phyloP scores from a whole-genome alignment of 2,797 vertebrate species.

The Protonibea diacanthus region DNA sequence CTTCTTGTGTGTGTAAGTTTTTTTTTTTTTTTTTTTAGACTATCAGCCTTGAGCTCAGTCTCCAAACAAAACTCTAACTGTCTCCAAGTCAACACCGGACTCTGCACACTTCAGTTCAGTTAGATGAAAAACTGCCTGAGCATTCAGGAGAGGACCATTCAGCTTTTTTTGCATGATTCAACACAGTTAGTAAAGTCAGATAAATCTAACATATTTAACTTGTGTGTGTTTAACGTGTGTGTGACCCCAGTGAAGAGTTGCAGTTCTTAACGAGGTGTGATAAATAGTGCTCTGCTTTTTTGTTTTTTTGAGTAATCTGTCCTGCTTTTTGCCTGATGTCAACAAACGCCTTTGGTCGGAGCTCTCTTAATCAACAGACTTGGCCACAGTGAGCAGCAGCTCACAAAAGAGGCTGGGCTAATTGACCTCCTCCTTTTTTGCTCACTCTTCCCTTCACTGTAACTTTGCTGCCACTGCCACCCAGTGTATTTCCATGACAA shows the following conservation, averaged over 20 bases:
- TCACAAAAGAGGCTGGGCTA: constrained; percentile 76
- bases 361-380: constrained; percentile 71
- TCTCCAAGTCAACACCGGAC: constrained; percentile 24
- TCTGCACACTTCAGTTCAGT: constrained; percentile 33
- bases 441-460: constrained; percentile 70
- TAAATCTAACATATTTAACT: constrained; percentile 38
- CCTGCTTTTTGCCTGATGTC: constrained; percentile 56
- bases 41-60: not conserved
- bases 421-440: constrained; percentile 63
- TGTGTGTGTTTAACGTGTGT: constrained; percentile 1
- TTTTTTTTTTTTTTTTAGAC: not conserved
- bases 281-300: constrained; percentile 34
- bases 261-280: constrained; percentile 25
- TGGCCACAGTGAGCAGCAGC: constrained; percentile 56
- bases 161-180: constrained; percentile 17
- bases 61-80: constrained; percentile 31
- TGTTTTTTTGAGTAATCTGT: constrained; percentile 37
- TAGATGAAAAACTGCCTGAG: constrained; percentile 14
- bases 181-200: constrained; percentile 35
- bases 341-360: constrained; percentile 60
- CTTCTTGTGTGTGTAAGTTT: constrained; percentile 13
- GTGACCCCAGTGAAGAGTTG: constrained; percentile 30
- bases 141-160: constrained; percentile 28
- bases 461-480: constrained; percentile 70
- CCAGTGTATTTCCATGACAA: constrained; percentile 86